Conservation (phyloP, 2,888 invertebrate genomes). For the Hydrotaea diabolus region DNA sequence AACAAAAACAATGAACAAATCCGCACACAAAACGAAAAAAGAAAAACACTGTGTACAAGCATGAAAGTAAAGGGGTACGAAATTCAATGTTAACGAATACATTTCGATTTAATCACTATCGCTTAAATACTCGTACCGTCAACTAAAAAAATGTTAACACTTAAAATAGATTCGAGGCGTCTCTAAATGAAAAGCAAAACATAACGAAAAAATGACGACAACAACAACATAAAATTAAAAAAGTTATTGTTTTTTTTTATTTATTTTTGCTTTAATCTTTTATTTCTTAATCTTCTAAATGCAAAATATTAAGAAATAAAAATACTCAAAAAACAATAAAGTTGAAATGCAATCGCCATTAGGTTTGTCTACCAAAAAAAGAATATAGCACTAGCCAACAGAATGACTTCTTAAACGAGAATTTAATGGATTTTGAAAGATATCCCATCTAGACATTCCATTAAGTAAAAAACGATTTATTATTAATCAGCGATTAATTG, state of each 20-base stretch:
- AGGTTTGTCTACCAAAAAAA: not conserved
- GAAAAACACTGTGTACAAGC: not conserved
- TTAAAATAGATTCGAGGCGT: conserved; percentile 16
- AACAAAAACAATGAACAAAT: conserved; percentile 10
- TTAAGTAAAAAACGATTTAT: no score
- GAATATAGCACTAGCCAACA: no score
- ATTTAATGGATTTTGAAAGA: no score
- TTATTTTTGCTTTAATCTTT: not conserved
- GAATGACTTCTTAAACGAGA: no score
- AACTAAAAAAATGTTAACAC: not conserved
- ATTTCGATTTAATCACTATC: conserved; percentile 23
- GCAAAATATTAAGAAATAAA: not conserved
- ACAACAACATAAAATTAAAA: not conserved
- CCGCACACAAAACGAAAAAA: not conserved
- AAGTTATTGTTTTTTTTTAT: not conserved
- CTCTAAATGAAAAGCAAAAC: not conserved
- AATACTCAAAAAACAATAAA: not conserved
- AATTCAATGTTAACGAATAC: conserved; percentile 10
- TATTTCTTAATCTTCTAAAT: not conserved
- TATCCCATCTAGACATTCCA: no score
- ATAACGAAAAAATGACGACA: not conserved
- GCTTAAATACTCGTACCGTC: not conserved
- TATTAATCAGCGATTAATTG: no score
- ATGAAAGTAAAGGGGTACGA: not conserved
- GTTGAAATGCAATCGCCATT: conserved; percentile 12